Evolutionary conservation across 2,888 invertebrate genomes (phyloP).

Genomic region (Chymomyza procnemis): DNA sequence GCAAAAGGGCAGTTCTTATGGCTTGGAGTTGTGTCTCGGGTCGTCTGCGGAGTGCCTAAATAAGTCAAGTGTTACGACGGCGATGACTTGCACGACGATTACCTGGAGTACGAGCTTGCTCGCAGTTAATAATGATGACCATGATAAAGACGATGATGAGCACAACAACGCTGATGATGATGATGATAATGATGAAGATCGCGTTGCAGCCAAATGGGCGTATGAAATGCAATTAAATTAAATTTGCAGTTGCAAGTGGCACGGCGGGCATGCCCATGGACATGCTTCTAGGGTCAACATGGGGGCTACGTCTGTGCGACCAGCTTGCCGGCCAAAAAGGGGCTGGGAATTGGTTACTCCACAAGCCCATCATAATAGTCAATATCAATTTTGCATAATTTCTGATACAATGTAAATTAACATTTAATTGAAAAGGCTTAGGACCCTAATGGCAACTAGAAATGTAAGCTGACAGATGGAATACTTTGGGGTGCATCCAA

Average conservation of each 20-base stretch:
- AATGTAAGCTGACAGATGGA: neutral
- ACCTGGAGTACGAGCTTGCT: neutral
- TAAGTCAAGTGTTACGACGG: slow-evolving; percentile 63
- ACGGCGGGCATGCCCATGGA: neutral
- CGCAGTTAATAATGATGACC: neutral
- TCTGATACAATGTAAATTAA: slow-evolving; percentile 34
- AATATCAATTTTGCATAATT: slow-evolving; percentile 67
- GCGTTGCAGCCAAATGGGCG: slow-evolving; percentile 68
- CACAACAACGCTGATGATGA: no score
- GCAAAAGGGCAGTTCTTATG: neutral
- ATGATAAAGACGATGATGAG: neutral
- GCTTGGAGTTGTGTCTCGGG: neutral
- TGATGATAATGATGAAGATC: neutral
- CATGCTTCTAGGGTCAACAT: neutral
- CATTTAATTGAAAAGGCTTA: slow-evolving; percentile 57
- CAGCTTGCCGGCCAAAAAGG: neutral
- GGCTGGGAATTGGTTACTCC: neutral
- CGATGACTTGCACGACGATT: slow-evolving; percentile 30
- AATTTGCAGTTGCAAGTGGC: slow-evolving; percentile 65
- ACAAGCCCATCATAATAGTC: slow-evolving; percentile 48
- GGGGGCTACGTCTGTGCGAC: neutral
- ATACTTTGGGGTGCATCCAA: no score
- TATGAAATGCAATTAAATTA: slow-evolving; percentile 72
- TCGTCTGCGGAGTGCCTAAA: slow-evolving; percentile 44
- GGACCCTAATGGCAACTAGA: neutral